Conservation (phyloP, 1,140 invertebrate genomes). For the Drosophila tristis region DNA sequence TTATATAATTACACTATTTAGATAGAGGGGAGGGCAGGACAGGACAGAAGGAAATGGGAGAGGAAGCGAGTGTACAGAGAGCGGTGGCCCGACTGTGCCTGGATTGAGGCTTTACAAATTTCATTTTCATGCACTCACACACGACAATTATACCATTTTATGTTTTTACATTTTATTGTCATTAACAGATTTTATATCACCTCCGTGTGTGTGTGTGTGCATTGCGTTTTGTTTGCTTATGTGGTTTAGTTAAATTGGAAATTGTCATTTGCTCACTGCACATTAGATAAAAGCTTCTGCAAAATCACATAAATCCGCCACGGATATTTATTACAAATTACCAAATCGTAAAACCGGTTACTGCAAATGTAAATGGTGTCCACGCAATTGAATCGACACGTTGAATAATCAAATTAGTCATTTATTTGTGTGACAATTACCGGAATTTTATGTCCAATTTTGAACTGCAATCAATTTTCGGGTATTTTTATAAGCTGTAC, state of each 20-base stretch:
- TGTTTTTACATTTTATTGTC: slow-evolving; percentile 63
- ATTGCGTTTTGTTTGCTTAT: slow-evolving; percentile 30
- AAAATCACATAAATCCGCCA: slow-evolving; percentile 42
- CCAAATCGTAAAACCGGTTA: slow-evolving; percentile 4
- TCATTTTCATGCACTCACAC: slow-evolving; percentile 36
- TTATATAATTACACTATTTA: slow-evolving; percentile 43
- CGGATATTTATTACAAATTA: slow-evolving; percentile 39
- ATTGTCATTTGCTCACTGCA: slow-evolving; percentile 38
- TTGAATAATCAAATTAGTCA: slow-evolving; percentile 9
- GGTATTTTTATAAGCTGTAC: no score
- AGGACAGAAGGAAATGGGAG: no score
- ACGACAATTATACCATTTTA: slow-evolving; percentile 51
- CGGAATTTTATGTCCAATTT: no score
- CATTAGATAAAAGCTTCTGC: slow-evolving; percentile 46
- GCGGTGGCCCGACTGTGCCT: not conserved
- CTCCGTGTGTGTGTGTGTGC: not conserved
- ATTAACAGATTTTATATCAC: slow-evolving; percentile 51
- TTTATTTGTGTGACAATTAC: no score
- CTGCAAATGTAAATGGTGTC: slow-evolving; percentile 14
- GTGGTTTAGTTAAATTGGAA: slow-evolving; percentile 32
- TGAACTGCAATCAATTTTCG: no score
- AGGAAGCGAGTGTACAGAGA: not conserved
- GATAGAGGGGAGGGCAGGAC: not conserved
- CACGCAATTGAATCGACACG: slow-evolving; percentile 18
- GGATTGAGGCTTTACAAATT: slow-evolving; percentile 42